Percentiles rank a stretch among this genome's conserved stretches.
These are phyloP conservation scores for Meleagris gallopavo DNA, from an alignment of 2,113 vertebrate species.

Conservation along the genomic window DNA sequence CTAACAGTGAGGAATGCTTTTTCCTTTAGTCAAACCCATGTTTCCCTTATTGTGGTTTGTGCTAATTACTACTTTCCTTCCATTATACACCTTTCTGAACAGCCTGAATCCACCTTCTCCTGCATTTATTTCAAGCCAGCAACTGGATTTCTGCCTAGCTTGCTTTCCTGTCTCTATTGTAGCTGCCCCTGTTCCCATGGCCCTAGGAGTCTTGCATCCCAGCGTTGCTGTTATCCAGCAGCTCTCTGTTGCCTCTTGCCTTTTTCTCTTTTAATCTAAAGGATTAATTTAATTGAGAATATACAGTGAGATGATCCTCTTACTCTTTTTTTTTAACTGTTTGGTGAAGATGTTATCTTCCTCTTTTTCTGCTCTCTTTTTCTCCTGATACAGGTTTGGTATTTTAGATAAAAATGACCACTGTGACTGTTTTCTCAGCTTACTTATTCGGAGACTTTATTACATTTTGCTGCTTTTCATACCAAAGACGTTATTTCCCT, in stretches of 20 bases:
- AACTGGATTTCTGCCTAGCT: background rate
- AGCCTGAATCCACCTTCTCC: background rate
- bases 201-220: background rate
- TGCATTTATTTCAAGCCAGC: background rate
- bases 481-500: slow-evolving; percentile 8
- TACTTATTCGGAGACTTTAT: background rate
- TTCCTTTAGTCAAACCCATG: too few species aligned
- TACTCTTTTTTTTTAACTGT: background rate
- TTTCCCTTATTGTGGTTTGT: background rate
- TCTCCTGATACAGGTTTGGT: background rate
- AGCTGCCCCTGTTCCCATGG: fast-evolving
- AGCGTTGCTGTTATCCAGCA: background rate
- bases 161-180: fast-evolving
- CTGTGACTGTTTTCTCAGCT: background rate
- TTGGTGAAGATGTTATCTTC: background rate
- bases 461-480: slow-evolving; percentile 46
- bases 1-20: background rate
- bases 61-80: background rate
- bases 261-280: background rate
- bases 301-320: background rate
- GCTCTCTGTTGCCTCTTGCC: background rate
- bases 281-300: background rate
- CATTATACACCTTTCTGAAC: background rate
- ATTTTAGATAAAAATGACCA: slow-evolving; percentile 27
- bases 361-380: background rate